A percentile compares a stretch with the other conserved stretches of the same genome.
Evolutionary conservation across 2,113 vertebrate species (phyloP).

Genomic region (Talpa occidentalis): DNA sequence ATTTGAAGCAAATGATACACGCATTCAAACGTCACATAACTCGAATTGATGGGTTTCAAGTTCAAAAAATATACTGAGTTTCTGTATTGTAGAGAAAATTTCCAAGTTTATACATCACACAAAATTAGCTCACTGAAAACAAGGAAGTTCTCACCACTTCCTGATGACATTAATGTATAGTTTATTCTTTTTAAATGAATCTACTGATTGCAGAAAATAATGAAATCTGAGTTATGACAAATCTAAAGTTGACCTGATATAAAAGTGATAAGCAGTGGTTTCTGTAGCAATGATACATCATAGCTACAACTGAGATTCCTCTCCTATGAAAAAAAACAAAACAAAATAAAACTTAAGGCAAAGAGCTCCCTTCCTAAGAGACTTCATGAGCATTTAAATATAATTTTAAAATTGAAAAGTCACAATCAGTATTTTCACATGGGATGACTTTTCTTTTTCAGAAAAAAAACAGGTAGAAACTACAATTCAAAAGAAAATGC

Average conservation of each 20-base stretch:
- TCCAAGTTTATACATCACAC: neutral
- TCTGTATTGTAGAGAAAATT: neutral
- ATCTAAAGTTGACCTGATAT: neutral
- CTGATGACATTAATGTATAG: neutral
- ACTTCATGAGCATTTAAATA: neutral
- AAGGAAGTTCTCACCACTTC: neutral
- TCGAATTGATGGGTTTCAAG: neutral
- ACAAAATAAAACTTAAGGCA: neutral
- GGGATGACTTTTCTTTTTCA: neutral
- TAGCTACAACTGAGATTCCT: neutral
- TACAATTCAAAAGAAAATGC: neutral
- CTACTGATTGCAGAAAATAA: neutral
- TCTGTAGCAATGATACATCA: neutral
- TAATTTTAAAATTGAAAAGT: constrained; percentile 21
- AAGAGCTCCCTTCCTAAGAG: neutral
- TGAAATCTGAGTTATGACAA: neutral
- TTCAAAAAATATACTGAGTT: neutral
- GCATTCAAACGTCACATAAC: neutral
- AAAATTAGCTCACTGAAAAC: constrained; percentile 49
- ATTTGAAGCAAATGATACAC: neutral
- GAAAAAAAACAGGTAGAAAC: constrained; percentile 5
- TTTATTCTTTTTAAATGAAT: neutral
- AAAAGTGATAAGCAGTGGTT: neutral
- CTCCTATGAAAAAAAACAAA: neutral
- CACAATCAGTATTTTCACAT: neutral